A percentile compares a stretch with the other conserved stretches of the same genome.
Evolutionary conservation across 2,797 vertebrate species (phyloP).

Genomic region (Perodicticus potto): DNA sequence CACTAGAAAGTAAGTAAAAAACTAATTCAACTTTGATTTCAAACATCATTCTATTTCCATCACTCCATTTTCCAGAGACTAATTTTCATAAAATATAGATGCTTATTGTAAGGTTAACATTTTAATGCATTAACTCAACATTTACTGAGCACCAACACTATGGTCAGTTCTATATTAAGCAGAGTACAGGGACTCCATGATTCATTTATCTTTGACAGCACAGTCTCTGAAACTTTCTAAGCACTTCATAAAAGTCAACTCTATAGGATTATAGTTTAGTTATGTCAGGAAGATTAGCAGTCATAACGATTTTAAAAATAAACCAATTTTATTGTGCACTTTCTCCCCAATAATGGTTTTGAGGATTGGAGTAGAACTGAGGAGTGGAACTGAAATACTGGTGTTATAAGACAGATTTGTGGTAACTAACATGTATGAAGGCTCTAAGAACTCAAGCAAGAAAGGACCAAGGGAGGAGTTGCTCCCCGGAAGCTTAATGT

Average conservation of each 20-base stretch:
- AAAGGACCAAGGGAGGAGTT: neutral
- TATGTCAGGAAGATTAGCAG: neutral
- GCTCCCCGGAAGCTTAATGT: neutral
- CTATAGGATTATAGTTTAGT: neutral
- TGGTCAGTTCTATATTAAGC: neutral
- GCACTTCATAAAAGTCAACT: neutral
- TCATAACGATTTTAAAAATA: constrained; percentile 3
- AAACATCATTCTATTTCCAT: neutral
- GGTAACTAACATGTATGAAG: neutral
- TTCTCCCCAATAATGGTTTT: neutral
- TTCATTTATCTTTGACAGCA: neutral
- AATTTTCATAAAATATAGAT: neutral
- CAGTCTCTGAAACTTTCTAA: neutral
- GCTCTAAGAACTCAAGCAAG: neutral
- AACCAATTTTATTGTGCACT: neutral
- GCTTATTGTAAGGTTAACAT: neutral
- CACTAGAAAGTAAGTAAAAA: constrained; percentile 28
- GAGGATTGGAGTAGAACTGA: neutral
- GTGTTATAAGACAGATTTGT: neutral
- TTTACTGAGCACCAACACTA: neutral
- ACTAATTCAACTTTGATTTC: neutral
- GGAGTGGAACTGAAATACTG: neutral
- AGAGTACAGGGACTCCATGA: neutral
- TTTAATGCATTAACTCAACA: neutral
- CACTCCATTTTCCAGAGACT: neutral